Base-by-base conservation (phyloP, 1,140 invertebrate genomes). In the Anthonomus grandis region DNA sequence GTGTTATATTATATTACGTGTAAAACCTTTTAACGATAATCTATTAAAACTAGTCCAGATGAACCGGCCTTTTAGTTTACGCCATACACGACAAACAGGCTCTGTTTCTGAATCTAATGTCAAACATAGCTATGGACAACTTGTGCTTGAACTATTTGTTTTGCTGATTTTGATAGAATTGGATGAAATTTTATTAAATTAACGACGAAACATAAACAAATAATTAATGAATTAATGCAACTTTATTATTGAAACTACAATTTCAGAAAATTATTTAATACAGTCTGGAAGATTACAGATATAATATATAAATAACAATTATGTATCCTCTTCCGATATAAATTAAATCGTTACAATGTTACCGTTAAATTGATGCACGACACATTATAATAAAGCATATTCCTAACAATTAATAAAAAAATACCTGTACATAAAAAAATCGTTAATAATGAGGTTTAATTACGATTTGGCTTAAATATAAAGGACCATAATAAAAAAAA, bases 221-320 rank as follows among this genome's bases (percentile, higher is more conserved):
- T 42, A 2, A 42, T 42, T 17, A 42, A 21, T 21, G 3, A 5
- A 49, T 49, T 49, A 49, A 49, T 27, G 24, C 46, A 49, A 34
- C 18, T 54, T 54, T 36, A 45, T 44, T 54, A 55, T 45, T 45
- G 53, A 56, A 56, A 56, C 44, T 56, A 56, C 44, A 12, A 17
- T 39, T 48, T 48, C 38, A n/a, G 36, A 56, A 56, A 39, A 46
- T 48, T 48, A 44, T 48, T 38, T 56, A 47, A 53, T 53, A 41
- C 50, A 53, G 50, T 56, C 39, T 47, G 44, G 25, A 56, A 48
- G 44, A 23, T 48, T 56, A 56, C 41, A 42, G 38, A 56, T 56
- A 53, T 34, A 24, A 22, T 17, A 2, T 42, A 17, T 42, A 15
- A 42, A 42, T 13, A 42, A 9, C 4, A 42, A 19, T 18, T 34